Evolutionary conservation across 2,113 vertebrate species (phyloP).

Genomic region (Trichechus manatus): DNA sequence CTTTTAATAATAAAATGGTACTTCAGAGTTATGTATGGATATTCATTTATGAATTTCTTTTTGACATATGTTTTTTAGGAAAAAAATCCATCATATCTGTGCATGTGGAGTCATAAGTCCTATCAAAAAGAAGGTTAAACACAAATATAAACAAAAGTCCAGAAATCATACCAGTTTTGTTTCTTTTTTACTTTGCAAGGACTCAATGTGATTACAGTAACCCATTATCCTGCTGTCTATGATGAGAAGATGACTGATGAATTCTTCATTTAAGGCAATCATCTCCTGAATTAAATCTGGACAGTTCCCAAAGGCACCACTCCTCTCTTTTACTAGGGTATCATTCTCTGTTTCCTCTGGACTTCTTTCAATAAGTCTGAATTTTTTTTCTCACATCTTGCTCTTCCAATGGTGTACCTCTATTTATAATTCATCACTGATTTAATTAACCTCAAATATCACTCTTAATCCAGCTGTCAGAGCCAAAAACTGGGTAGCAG

Average conservation of each 20-base stretch:
- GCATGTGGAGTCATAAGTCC: background rate
- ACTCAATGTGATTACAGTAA: background rate
- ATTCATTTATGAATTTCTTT: background rate
- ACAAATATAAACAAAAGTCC: background rate
- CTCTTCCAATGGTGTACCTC: background rate
- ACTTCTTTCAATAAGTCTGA: background rate
- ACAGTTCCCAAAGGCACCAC: background rate
- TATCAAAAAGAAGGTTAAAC: background rate
- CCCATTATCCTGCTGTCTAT: too few species aligned
- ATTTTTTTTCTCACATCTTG: background rate
- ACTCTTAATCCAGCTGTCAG: slow-evolving; percentile 46
- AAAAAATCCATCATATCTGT: background rate
- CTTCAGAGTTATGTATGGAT: background rate
- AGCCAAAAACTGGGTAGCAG: background rate
- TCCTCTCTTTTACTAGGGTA: background rate
- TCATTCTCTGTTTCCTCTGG: background rate
- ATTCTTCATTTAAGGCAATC: background rate
- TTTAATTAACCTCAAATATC: slow-evolving; percentile 68
- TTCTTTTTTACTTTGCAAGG: background rate
- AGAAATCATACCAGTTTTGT: background rate
- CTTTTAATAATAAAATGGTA: background rate
- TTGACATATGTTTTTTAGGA: background rate
- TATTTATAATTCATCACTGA: slow-evolving; percentile 71
- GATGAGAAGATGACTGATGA: background rate
- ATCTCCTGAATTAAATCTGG: background rate